Evolutionary conservation across 1,140 invertebrate species (phyloP).

Genomic region (Nylanderia fulva): DNA sequence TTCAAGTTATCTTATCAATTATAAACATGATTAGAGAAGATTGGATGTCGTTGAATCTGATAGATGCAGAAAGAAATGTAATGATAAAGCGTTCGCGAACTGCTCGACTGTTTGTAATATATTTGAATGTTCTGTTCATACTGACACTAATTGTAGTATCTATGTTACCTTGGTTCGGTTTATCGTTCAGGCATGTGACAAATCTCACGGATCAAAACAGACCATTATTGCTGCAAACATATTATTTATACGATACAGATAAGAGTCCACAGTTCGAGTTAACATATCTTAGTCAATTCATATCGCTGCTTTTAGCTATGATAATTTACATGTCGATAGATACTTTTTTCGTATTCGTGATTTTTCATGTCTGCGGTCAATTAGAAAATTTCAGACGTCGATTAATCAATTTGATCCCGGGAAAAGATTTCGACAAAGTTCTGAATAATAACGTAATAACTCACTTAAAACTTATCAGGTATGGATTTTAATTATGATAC

Average conservation of each 20-base stretch:
- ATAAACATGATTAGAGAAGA: conserved; percentile 8
- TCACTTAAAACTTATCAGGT: conserved; percentile 20
- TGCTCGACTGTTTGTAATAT: not conserved
- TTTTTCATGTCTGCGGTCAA: conserved; percentile 21
- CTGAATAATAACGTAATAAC: not conserved
- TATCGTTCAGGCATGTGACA: not conserved
- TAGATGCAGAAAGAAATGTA: not conserved
- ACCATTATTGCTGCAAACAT: not conserved
- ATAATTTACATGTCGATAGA: not conserved
- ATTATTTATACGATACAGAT: conserved; percentile 27
- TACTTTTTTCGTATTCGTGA: not conserved
- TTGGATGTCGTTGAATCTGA: not conserved
- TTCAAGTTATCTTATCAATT: not conserved
- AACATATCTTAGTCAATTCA: not conserved
- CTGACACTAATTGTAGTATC: accelerated
- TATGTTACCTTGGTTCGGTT: not conserved
- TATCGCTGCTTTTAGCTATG: not conserved
- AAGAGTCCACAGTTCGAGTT: conserved; percentile 14
- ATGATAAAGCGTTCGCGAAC: not conserved
- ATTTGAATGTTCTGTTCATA: not conserved
- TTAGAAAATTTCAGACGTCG: not conserved
- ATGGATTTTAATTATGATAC: not conserved
- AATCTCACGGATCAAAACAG: conserved; percentile 4
- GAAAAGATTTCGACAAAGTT: not conserved
- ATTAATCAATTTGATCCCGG: not conserved